Evolutionary conservation across 2,888 invertebrate species (phyloP), one percentile per base, ranked within the genome.

Genomic region (Troilus luridus): DNA sequence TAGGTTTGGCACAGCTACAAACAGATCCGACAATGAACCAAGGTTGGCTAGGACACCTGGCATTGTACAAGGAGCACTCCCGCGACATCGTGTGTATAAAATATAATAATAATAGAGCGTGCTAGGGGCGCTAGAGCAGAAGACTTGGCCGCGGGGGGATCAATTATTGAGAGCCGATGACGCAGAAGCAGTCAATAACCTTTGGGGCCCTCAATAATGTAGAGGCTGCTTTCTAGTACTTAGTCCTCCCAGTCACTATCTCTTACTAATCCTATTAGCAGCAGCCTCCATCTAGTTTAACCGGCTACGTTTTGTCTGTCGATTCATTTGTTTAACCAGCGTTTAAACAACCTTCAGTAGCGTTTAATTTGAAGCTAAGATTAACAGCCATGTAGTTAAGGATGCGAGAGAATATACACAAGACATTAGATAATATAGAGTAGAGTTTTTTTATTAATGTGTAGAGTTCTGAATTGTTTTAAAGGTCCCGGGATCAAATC

Each of bases 131-230:
- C 14, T 67, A 67, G 14, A 77, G 41, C 19, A 77, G 41, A 24
- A 67, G 24, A 67, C 67, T 6, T 24, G 24, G 67, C 5, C 12
- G 3, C 3, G 19, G 14, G 0, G 6, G 14, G 12, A 72, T 72
- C 72, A 72, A 72, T 72, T 72, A 72, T 72, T 27, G 17, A 27
- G 72, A 27, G 72, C 27, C n/a, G 72, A 27, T 72, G 72, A 72
- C 72, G 72, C 72, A 72, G 72, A 17, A 11, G 41, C 27, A 77
- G 72, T 41, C 41, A 77, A 77, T 77, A 77, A 77, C 72, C 72
- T 24, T 3, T 6, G 27, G 14, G 27, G 41, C 17, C 17, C 19
- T 77, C 72, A 77, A 77, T 77, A 77, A 77, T 77, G 9, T 77
- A 77, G 24, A 2, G 27, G 12, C 17, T 19, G 19, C 72, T 77